phyloP scores from a whole-genome alignment of 2,888 invertebrate species.

The Napeogenes inachia region DNA sequence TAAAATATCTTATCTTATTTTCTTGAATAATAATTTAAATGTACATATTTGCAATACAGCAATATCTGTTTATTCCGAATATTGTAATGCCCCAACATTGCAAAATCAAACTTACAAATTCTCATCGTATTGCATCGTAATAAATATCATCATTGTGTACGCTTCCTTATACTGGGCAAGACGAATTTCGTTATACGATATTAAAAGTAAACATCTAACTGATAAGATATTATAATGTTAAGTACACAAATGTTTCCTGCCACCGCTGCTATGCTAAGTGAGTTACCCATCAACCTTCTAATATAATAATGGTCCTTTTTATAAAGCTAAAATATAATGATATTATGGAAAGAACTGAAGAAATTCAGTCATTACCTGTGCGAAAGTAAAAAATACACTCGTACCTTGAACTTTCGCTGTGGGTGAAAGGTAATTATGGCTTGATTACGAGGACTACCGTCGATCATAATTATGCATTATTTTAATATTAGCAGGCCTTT shows the following conservation, averaged over 20 bases:
- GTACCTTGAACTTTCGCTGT: constrained; percentile 28
- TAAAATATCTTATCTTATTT: background rate
- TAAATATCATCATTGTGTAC: background rate
- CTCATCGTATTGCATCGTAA: background rate
- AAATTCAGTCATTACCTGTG: constrained; percentile 20
- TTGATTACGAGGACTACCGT: constrained; percentile 14
- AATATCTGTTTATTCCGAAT: background rate
- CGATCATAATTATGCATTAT: background rate
- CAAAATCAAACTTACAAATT: background rate
- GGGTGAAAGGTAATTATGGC: constrained; percentile 26
- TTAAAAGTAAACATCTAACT: constrained; percentile 16
- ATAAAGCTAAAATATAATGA: constrained; percentile 10
- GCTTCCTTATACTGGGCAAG: background rate
- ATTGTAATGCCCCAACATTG: background rate
- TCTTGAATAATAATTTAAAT: background rate
- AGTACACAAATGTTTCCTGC: constrained; percentile 19
- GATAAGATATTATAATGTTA: constrained; percentile 13
- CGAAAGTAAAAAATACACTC: constrained; percentile 25
- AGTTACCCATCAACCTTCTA: background rate
- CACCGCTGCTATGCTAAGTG: background rate
- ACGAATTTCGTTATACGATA: constrained; percentile 18
- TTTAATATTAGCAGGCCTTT: background rate
- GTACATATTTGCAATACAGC: background rate
- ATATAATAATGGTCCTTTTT: background rate
- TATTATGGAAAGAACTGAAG: constrained; percentile 21